Base-by-base conservation (phyloP, 1,140 invertebrate genomes). In the Coboldia fuscipes region DNA sequence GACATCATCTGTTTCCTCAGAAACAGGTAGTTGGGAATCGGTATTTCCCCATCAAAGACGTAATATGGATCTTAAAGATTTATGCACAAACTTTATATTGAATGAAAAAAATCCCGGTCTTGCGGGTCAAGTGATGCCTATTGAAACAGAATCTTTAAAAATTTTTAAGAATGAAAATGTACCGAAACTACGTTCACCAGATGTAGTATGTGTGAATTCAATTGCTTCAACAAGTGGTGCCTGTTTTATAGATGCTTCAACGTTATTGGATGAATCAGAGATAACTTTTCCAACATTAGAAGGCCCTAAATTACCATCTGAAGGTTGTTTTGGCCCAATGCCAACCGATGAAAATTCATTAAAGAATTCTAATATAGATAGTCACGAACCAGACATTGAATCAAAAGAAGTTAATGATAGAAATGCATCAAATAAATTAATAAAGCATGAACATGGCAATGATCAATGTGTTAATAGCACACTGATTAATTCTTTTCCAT, bases 161-260 rank as follows among this genome's bases (percentile, higher is more conserved):
- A n/a, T n/a, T n/a, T n/a, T n/a, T 13, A 16, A 15, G 29, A 13
- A 27, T 14, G 24, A 15, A 14, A 29, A 30, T 16, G 13, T 10
- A 2, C 26, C 3, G 20, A 24, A n/a, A 31, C 24, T 15, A 31
- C 35, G 14, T 14, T 22, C 10, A 38, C 29, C 15, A 18, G 22
- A n/a, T 18, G 22, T 30, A n/a, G 20, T 12, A 6, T 13, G 15
- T 30, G 30, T 33, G 54, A 18, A 8, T 23, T 7, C 26, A 44
- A 39, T 39, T 57, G 41, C 40, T 51, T 33, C 35, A 58, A 28
- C 26, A 4, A 14, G 22, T 7, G 29, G 30, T 37, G 46, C 46
- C 4, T 77, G 70, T 48, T 79, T 79, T 43, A 78, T 79, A 36
- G 75, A 79, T 51, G 75, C 75, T 17, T 70, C 75, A 1, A 71